Evolutionary conservation across 1,140 invertebrate genomes (phyloP).

Genomic region (Saccostrea glomerata): DNA sequence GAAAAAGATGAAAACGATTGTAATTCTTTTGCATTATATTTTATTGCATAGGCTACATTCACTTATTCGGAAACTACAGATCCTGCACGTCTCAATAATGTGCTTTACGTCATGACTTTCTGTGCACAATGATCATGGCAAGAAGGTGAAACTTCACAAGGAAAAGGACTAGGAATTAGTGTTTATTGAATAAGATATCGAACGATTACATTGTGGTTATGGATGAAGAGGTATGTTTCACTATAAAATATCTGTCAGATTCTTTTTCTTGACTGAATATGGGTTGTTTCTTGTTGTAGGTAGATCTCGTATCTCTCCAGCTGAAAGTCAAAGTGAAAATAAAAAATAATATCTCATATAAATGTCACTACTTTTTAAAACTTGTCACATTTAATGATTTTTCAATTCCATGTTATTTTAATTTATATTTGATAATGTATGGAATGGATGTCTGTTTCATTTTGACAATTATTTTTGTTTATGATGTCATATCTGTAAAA

Average conservation of each 20-base stretch:
- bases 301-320: not conserved
- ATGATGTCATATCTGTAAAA: too few species aligned
- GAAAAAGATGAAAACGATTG: too few species aligned
- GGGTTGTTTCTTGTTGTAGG: not conserved
- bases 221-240: not conserved
- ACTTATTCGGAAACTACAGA: conserved; percentile 8
- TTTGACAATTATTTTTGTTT: too few species aligned
- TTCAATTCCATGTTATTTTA: too few species aligned
- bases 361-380: too few species aligned
- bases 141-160: not conserved
- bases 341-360: not conserved
- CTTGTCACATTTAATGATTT: too few species aligned
- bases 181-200: not conserved
- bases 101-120: not conserved
- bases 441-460: too few species aligned
- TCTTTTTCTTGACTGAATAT: not conserved
- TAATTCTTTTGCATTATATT: not conserved
- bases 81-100: not conserved
- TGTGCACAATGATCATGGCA: conserved; percentile 9
- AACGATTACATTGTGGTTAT: not conserved
- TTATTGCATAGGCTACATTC: not conserved
- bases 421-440: too few species aligned
- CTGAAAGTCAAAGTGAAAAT: conserved; percentile 2
- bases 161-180: not conserved
- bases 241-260: not conserved